phyloP scores from a whole-genome alignment of 2,113 vertebrate species.

The Tachuris rubrigastra region DNA sequence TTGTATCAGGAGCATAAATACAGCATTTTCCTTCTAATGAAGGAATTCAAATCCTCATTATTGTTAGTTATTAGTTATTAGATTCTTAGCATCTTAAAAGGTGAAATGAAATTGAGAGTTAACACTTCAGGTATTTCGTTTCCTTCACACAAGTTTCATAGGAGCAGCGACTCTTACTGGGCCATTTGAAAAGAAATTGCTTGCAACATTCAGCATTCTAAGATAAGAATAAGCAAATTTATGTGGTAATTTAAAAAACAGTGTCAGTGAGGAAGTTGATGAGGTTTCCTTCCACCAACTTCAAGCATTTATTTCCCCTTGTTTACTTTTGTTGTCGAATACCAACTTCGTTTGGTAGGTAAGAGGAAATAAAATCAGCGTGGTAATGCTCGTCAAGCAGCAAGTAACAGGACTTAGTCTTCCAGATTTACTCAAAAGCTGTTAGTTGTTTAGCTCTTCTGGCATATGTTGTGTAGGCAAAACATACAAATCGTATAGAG shows the following conservation, averaged over 20 bases:
- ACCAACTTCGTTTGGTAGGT: background rate
- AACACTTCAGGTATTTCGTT: background rate
- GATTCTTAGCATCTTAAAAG: background rate
- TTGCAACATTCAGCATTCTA: accelerated
- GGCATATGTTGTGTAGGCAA: background rate
- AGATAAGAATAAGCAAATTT: background rate
- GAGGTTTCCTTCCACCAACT: background rate
- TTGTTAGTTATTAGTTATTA: background rate
- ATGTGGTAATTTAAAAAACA: background rate
- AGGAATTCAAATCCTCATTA: background rate
- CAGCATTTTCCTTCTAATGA: background rate
- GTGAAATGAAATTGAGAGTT: background rate
- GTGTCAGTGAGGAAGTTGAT: background rate
- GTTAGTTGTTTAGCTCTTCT: background rate
- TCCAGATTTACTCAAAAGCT: background rate
- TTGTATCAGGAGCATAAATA: background rate
- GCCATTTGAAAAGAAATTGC: background rate
- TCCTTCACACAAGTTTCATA: background rate
- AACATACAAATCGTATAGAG: background rate
- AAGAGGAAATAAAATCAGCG: background rate
- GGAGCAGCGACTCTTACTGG: background rate
- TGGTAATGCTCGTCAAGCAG: background rate
- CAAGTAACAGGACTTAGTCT: background rate
- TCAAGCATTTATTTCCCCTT: background rate
- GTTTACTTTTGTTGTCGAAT: background rate